Conservation (phyloP, 2,113 vertebrate species). For the human (Homo sapiens) region GRCh38 chr3:180594001-180594500, state of each 20-base stretch:
- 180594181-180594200: not conserved
- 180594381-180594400: not conserved
- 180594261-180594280: slow-evolving; percentile 10
- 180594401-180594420: slow-evolving; percentile 18
- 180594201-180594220: not conserved
- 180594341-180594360: not conserved
- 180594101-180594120: not conserved
- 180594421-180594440: slow-evolving; percentile 4
- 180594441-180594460: slow-evolving; percentile 3
- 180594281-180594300: not conserved
- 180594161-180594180: not conserved
- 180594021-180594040: not conserved
- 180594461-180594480: slow-evolving; percentile 3
- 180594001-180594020: not conserved
- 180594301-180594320: not conserved
- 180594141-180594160: not conserved
- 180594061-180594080: slow-evolving; percentile 11
- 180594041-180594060: not conserved
- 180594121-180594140: not conserved
- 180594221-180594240: not conserved
- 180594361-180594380: slow-evolving; percentile 28
- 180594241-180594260: not conserved
- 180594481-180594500: not conserved
- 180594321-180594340: not conserved
- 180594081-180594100: slow-evolving; percentile 28